Base-by-base conservation (phyloP, 2,797 vertebrate species). In the Microctenopoma stevenorrisi region DNA sequence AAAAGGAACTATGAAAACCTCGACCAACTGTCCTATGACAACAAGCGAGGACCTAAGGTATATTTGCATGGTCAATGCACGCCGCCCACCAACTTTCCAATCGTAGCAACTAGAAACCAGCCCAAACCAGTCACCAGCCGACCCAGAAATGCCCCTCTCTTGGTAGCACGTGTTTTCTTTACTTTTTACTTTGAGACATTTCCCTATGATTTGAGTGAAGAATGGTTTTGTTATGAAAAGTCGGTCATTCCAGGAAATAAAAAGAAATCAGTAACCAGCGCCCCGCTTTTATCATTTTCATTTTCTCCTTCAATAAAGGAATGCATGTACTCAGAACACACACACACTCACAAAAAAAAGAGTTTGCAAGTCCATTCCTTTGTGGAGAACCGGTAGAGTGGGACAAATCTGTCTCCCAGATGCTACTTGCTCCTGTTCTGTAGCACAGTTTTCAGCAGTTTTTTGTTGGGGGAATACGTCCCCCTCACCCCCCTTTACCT, bases 1-100 rank as follows among this genome's bases (percentile, higher is more conserved):
- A 99, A 99, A 96, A 99, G 97, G 98, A 99, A 98, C 97, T 99
- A 98, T 99, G 98, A 99, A 97, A 99, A 96, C 97, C 96, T 97
- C 96, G 98, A 97, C 96, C 97, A 99, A 97, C 98, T 99, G 97
- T 98, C 97, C 96, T 98, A 95, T 99, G 98, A 99, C 97, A 97
- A 96, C 97, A 99, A 99, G 96, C 97, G 97, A 96, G 97, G 98
- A 99, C 98, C 98, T 94, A 99, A 99, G 98, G 98, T 99, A 99
- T 98, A 98, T 97, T 97, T 99, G 97, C 97, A 99, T 99, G 98
- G 97, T 97, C 95, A 95, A 96, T 98, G 97, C 97, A 99, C 97
- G 98, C 96, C 96, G 96, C 97, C 97, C 97, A 96, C 96, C 96
- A 98, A 98, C 96, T 98, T 96, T 98, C 96, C 97, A 96, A 95